Conservation (phyloP, 2,113 vertebrate genomes). For the Galemys pyrenaicus region DNA sequence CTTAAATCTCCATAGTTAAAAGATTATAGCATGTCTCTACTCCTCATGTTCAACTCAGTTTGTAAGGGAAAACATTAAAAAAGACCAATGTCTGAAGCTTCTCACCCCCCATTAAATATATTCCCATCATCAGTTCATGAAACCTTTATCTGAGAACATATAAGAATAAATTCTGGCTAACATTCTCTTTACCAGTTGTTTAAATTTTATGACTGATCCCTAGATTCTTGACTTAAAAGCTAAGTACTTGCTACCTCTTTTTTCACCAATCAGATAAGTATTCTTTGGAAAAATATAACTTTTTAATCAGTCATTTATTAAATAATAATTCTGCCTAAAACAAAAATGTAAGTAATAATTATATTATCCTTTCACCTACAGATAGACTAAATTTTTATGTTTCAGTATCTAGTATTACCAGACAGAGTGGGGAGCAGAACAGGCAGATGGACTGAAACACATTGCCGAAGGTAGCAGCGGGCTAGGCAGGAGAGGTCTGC, state of each 20-base stretch:
- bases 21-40: neutral
- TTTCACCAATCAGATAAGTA: conserved; percentile 15
- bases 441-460: too few species aligned
- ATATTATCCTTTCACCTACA: neutral
- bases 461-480: too few species aligned
- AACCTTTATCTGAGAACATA: neutral
- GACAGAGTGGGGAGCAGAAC: too few species aligned
- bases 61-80: neutral
- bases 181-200: neutral
- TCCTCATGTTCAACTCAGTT: neutral
- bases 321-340: conserved; percentile 32
- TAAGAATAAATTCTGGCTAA: neutral
- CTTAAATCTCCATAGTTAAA: neutral
- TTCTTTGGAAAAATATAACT: neutral
- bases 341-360: neutral
- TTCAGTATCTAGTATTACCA: neutral
- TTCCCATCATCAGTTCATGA: neutral
- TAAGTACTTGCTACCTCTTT: neutral
- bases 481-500: too few species aligned
- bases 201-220: conserved; percentile 8
- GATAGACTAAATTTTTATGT: neutral
- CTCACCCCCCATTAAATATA: conserved; percentile 8
- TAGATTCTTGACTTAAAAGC: neutral
- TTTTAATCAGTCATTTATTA: neutral
- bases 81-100: neutral